Base-by-base conservation (phyloP, 2,888 invertebrate genomes). In the Eupsilia transversa region DNA sequence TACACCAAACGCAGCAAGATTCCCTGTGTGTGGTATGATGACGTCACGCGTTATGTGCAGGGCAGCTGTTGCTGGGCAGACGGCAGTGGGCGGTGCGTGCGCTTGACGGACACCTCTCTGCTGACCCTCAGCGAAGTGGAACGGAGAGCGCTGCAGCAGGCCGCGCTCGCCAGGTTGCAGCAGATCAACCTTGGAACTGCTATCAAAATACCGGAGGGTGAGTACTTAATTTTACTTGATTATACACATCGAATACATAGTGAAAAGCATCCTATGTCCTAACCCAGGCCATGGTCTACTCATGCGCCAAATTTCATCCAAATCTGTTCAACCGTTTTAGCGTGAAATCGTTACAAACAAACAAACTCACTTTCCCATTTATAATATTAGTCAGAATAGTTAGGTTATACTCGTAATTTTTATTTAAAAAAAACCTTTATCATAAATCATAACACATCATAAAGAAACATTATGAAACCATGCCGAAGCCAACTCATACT, bases 131-230 rank as follows among this genome's bases (percentile, higher is more conserved):
- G 97, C 88, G 98, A 98, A 89, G 97, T 98, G 84, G 98, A 99
- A 94, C 96, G 98, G 77, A 96, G 97, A 83, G 97, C 98, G 70
- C 97, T 99, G 79, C 98, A 98, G 95, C 98, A 98, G 91, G 98
- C 99, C 65, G 98, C 99, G 1, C 96, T 99, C 49, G 98, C 98
- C 35, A 97, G 98, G 92, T 97, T 99, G 76, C 98, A 98, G 92
- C 98, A 98, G 87, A 97, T 98, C 88, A 98, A 98, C 94, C 97
- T 99, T 46, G 99, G 98, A 54, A 98, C 98, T 83, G 96, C 97
- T 81, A 97, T 99, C 90, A 97, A 97, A 94, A 97, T 98, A 91
- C 98, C 99, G 67, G 98, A 97, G 96, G 98, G 98, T 98, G 91
- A 96, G 96, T 56, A 27, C 27, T 56, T 27, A 27, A 20, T 20